Base-by-base conservation (phyloP, 2,113 vertebrate genomes). In the Burhinus oedicnemus region DNA sequence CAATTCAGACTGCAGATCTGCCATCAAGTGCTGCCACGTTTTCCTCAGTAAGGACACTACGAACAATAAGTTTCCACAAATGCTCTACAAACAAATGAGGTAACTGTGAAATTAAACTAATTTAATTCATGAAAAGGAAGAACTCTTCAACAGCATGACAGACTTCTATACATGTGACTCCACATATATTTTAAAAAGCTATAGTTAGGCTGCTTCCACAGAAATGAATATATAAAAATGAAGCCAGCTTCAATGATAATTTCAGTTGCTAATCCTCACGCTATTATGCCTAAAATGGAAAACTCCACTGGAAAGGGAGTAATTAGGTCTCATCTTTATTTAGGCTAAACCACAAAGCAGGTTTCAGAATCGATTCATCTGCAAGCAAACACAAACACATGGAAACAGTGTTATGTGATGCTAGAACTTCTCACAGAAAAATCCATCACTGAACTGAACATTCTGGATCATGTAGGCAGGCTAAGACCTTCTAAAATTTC, bases 381-480 rank as follows among this genome's bases (percentile, higher is more conserved):
- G 9, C 38, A 75, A 76, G 38, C 30, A 92, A 68, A 82, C 20
- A 80, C 9, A 61, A 36, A n/a, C 15, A 40, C 51, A 30, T 0
- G 0, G 29, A 68, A 83, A 83, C 19, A 69, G 18, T 9, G 21
- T 57, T 89, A 44, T 25, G 22, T 3, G 34, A 82, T 16, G 23
- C 34, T 83, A 64, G 32, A 79, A 3, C 10, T n/a, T 71, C 61
- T 27, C 78, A 64, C 51, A n/a, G 45, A 77, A 93, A 90, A 84
- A 81, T 30, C n/a, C 23, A 68, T 71, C 55, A 44, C 54, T 27
- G 36, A 74, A 40, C n/a, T 74, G 14, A 89, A 64, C 6, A 72
- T 13, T 64, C 25, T 8, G 8, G 51, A 71, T 1, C 2, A 42
- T 2, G 5, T 0, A 79, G 34, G 12, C 5, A 19, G 29, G 40